Evolutionary conservation across 2,113 vertebrate species (phyloP), one percentile per base, ranked within the genome.

Genomic region (Ceratotherium simum): DNA sequence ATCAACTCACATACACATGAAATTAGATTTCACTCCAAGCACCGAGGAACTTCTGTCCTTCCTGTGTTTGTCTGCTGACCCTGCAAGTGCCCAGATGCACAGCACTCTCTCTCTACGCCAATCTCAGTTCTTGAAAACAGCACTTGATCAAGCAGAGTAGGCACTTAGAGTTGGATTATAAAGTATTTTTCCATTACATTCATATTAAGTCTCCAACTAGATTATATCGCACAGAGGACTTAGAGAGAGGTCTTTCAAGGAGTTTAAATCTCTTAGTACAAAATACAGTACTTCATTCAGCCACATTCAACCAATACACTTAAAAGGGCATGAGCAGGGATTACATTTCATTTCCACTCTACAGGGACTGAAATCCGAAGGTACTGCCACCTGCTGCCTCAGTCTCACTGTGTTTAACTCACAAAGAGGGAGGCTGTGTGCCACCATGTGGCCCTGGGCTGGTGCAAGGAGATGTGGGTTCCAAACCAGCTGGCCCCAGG

Each of bases 271-370:
- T 91, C 86, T 91, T 79, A 51, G 56, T 86, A 48, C 78, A 94
- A 96, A 92, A 89, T n/a, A 95, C 93, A 95, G 80, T 25, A 76
- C 90, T 67, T 85, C 65, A 67, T 82, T 90, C 79, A 95, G 93
- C 48, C 54, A 80, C 8, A 6, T 70, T 92, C 81, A 97, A 58
- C 58, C 18, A 39, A 39, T 31, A 51, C 29, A 90, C 65, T 96
- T 95, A 92, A 97, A 95, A 97, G 90, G 56, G 80, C 76, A 94
- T 96, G 96, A 89, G 81, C 95, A 87, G n/a, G 56, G 39, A 39
- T 51, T 51, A 51, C 48, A 51, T 51, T 51, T 51, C 48, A 51
- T 51, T 51, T 51, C 48, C 48, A 51, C 8, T 51, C 48, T 51
- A 51, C 48, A 51, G 48, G 48, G 48, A 51, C 48, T 8, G 48